Evolutionary conservation across 2,113 vertebrate species (phyloP).

Genomic region (Indri indri): DNA sequence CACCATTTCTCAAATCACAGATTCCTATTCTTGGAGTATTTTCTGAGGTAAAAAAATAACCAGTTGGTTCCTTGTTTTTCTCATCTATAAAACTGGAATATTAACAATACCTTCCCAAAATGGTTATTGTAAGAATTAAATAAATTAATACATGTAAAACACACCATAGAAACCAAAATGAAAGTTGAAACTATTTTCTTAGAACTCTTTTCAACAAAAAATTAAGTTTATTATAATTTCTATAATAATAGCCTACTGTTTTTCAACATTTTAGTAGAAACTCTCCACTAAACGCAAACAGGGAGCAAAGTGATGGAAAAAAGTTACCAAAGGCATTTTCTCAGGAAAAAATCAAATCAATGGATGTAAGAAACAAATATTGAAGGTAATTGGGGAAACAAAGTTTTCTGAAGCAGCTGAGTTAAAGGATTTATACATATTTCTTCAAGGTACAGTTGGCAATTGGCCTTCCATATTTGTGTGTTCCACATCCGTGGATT

Average conservation of each 20-base stretch:
- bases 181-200: background rate
- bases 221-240: background rate
- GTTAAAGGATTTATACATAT: background rate
- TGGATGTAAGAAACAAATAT: background rate
- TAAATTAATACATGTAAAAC: background rate
- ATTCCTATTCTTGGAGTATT: background rate
- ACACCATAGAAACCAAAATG: background rate
- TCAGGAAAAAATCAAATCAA: background rate
- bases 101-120: background rate
- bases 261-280: background rate
- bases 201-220: background rate
- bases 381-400: background rate
- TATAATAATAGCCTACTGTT: background rate
- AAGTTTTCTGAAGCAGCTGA: background rate
- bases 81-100: background rate
- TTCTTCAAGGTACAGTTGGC: background rate
- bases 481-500: background rate
- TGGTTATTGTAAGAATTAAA: background rate
- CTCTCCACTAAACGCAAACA: background rate
- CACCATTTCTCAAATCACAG: background rate
- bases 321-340: background rate
- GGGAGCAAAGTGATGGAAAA: background rate
- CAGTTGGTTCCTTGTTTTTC: background rate
- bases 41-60: constrained; percentile 15
- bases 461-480: background rate